phyloP scores from a whole-genome alignment of 2,113 vertebrate genomes.

The Antechinus flavipes region DNA sequence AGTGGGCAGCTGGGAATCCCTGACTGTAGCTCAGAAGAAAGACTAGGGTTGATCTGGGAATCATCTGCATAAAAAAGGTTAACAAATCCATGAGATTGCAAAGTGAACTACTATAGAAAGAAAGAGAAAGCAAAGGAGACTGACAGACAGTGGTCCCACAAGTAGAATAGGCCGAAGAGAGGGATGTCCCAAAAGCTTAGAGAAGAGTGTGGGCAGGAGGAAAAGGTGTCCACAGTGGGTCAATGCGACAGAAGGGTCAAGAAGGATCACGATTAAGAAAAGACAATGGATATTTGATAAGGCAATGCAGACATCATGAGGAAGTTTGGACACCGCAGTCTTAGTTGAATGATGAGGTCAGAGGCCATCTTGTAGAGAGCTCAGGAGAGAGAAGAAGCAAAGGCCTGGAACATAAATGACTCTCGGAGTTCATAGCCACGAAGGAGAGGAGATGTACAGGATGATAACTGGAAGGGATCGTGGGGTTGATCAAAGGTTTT shows the following conservation, averaged over 20 bases:
- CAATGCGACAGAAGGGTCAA: neutral
- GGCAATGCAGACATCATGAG: neutral
- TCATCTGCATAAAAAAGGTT: neutral
- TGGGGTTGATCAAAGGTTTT: neutral
- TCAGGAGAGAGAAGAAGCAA: neutral
- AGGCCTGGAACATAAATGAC: neutral
- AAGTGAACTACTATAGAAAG: neutral
- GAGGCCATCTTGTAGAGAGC: neutral
- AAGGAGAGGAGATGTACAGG: neutral
- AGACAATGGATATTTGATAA: neutral
- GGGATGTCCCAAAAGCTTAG: neutral
- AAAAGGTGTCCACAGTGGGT: neutral
- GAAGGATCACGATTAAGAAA: neutral
- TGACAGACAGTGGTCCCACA: neutral
- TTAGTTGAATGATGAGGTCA: neutral
- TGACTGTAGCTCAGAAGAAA: neutral
- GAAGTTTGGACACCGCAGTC: neutral
- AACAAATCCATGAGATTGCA: neutral
- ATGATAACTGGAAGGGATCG: neutral
- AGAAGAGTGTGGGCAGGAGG: neutral
- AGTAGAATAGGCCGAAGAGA: neutral
- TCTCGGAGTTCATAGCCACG: neutral
- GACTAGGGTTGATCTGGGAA: neutral
- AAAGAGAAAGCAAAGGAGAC: neutral
- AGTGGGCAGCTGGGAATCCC: neutral